Percentiles rank a stretch among this genome's conserved stretches.
Evolutionary conservation across 2,797 vertebrate genomes (phyloP).

Genomic region (Pachyuromys duprasi): DNA sequence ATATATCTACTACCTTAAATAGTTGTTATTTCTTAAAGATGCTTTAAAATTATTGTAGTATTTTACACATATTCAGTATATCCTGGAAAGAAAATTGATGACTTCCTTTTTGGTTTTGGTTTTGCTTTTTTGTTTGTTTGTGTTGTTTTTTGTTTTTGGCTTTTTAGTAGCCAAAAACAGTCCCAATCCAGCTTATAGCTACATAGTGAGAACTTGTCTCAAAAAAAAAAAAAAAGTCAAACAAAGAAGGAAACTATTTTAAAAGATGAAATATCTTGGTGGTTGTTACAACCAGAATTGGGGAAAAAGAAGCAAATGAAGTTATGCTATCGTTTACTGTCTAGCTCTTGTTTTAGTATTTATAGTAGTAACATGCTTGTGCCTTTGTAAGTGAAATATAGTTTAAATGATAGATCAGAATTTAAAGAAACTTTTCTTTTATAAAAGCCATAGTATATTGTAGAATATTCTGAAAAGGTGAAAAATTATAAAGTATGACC

Average conservation of each 20-base stretch:
- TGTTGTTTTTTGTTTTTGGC: not conserved
- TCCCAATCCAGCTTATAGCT: not conserved
- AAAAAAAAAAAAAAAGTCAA: not conserved
- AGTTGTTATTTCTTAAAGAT: not conserved
- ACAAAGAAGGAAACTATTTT: not conserved
- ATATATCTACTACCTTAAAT: not conserved
- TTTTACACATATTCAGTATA: conserved; percentile 18
- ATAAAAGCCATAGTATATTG: not conserved
- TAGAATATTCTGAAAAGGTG: conserved; percentile 35
- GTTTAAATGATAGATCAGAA: conserved; percentile 41
- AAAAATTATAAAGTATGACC: conserved; percentile 9
- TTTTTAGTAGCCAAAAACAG: not conserved
- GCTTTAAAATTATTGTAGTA: not conserved
- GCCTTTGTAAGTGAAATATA: not conserved
- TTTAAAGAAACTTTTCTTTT: conserved; percentile 3
- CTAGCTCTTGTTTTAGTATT: conserved; percentile 22
- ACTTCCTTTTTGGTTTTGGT: not conserved
- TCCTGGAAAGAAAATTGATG: conserved; percentile 24
- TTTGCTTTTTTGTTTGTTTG: not conserved
- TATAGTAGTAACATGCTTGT: not conserved
- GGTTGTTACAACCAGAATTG: not conserved
- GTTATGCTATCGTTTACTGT: not conserved
- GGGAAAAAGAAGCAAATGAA: not conserved
- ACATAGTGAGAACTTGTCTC: not conserved
- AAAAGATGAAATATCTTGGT: not conserved